Percentiles rank a stretch among this genome's conserved stretches.
phyloP scores from a whole-genome alignment of 2,888 invertebrate species.

The Pyrgus malvae region DNA sequence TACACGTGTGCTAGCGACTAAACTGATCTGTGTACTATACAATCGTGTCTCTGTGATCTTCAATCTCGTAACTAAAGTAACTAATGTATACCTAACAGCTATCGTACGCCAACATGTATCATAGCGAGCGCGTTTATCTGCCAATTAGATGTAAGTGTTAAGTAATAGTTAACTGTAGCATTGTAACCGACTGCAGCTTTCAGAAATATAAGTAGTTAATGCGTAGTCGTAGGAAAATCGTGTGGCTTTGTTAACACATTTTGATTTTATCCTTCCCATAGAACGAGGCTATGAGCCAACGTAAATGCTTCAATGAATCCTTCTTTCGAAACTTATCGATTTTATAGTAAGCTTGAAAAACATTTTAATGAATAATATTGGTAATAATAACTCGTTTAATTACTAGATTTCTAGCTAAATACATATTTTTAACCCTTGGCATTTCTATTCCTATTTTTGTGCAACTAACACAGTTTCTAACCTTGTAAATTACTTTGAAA shows the following conservation, averaged over 20 bases:
- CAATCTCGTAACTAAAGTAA: background rate
- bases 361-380: too few species aligned
- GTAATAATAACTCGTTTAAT: too few species aligned
- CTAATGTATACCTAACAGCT: constrained; percentile 1
- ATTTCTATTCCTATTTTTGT: too few species aligned
- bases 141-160: constrained; percentile 16
- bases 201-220: background rate
- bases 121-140: constrained; percentile 8
- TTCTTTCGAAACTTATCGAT: too few species aligned
- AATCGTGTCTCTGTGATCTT: constrained; percentile 6
- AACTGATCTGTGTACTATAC: background rate
- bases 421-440: too few species aligned
- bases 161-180: background rate
- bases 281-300: too few species aligned
- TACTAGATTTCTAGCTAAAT: too few species aligned
- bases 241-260: too few species aligned
- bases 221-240: background rate
- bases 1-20: background rate
- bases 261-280: too few species aligned
- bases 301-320: too few species aligned
- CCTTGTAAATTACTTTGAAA: background rate
- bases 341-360: too few species aligned
- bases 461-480: too few species aligned
- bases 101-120: constrained; percentile 3
- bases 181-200: constrained; percentile 14